Base-by-base conservation (phyloP, 2,797 vertebrate genomes). In the Steatocranus sp. region DNA sequence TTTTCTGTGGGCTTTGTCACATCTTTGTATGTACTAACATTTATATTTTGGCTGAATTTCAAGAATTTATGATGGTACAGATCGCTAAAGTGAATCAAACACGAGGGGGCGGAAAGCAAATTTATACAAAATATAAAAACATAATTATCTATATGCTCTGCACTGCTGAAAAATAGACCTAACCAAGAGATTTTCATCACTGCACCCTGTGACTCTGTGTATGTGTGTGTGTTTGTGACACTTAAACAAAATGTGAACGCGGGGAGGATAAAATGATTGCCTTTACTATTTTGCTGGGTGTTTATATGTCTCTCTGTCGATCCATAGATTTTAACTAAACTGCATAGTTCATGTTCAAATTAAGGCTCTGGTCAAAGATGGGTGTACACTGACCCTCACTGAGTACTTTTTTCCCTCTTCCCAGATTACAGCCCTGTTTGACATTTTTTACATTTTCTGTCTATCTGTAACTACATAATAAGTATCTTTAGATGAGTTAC, bases 21-120 rank as follows among this genome's bases (percentile, higher is more conserved):
- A 46, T 27, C 23, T 41, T 41, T 68, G 36, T 25, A 41, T 68
- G 36, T 23, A 68, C 20, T 41, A 15, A 12, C 14, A 25, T 68
- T 68, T 43, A 68, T 15, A 68, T 43, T 68, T 68, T 43, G 23
- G 38, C 23, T 68, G 38, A 68, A 43, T 43, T 43, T 68, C 14
- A 68, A 68, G 63, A 68, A 43, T 0, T 11, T 68, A 18, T 43
- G 20, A 43, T 43, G 38, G 38, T 43, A 17, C 38, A 68, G 2
- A 11, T 43, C 0, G 3, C 9, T 68, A 23, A 43, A 68, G 41
- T 25, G 6, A 68, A 11, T 43, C 5, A 17, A 43, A 68, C 2
- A 68, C 6, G 6, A 25, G 2, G 14, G 36, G 5, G 6, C 1
- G 0, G 4, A 70, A 70, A 70, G 1, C 0, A 18, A 43, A 70